Percentiles rank a stretch among this genome's conserved stretches.
These are phyloP conservation scores for Apis dorsata DNA, from an alignment of 1,140 invertebrate genomes.

Conservation along the genomic window DNA sequence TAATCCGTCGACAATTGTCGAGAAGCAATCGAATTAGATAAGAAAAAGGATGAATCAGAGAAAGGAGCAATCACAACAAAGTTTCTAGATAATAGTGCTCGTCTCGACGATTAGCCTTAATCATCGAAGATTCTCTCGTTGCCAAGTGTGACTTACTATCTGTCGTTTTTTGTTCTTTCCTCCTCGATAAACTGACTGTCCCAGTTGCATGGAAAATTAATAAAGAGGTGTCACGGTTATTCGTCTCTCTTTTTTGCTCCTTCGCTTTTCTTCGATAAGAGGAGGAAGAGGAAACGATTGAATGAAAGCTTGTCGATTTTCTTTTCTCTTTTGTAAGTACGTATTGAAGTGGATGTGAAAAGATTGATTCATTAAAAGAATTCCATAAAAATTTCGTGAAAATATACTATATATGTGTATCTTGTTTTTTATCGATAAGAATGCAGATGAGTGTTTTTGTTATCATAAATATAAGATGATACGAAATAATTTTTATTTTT, in stretches of 20 bases:
- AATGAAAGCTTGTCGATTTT: no score
- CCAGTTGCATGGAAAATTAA: background rate
- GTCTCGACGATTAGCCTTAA: conserved; percentile 13
- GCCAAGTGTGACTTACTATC: background rate
- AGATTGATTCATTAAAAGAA: no score
- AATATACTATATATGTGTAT: no score
- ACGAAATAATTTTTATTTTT: no score
- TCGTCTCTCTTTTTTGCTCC: background rate
- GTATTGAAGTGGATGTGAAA: no score
- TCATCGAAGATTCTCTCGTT: background rate
- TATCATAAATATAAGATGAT: background rate
- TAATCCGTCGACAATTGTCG: no score
- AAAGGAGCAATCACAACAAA: background rate
- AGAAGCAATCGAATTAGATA: background rate
- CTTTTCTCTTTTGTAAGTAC: no score
- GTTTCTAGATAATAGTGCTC: conserved; percentile 19
- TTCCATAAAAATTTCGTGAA: background rate
- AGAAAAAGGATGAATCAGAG: conserved; percentile 13
- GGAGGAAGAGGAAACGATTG: no score
- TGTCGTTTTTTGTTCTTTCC: background rate
- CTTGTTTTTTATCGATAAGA: background rate
- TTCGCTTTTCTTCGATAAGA: background rate
- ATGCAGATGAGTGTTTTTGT: background rate
- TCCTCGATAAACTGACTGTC: background rate
- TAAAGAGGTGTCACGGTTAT: no score